These are phyloP conservation scores for Sipunculus nudus DNA, from an alignment of 2,888 invertebrate species.

Conservation along the genomic window DNA sequence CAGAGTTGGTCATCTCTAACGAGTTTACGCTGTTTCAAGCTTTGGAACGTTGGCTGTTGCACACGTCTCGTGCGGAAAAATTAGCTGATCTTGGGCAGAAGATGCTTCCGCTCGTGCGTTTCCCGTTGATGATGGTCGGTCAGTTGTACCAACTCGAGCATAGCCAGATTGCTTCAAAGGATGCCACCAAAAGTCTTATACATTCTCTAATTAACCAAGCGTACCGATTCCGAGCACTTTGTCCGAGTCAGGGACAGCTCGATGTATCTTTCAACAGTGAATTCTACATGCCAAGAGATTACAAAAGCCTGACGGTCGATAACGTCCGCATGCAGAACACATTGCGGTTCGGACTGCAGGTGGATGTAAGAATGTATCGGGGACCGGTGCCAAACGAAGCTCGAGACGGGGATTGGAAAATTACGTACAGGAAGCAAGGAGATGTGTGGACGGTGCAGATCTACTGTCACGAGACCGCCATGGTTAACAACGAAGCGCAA, in stretches of 20 bases:
- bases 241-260: conserved; percentile 55
- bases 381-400: conserved; percentile 60
- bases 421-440: conserved; percentile 62
- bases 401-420: conserved; percentile 65
- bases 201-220: conserved; percentile 58
- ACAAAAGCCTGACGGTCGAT: conserved; percentile 60
- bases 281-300: conserved; percentile 63
- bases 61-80: conserved; percentile 42
- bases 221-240: conserved; percentile 64
- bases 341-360: conserved; percentile 63
- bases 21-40: conserved; percentile 56
- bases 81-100: conserved; percentile 42
- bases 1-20: conserved; percentile 58
- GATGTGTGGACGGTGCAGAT: conserved; percentile 60
- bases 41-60: conserved; percentile 57
- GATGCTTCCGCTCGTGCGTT: conserved; percentile 61
- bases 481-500: conserved; percentile 58
- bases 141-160: conserved; percentile 56
- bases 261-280: conserved; percentile 54
- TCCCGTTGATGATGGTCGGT: conserved; percentile 63
- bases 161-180: conserved; percentile 42
- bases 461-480: conserved; percentile 63
- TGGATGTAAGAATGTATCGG: conserved; percentile 62
- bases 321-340: conserved; percentile 65
- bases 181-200: conserved; percentile 44